These are phyloP conservation scores for Bugulina stolonifera DNA, from an alignment of 2,888 invertebrate species.

Conservation along the genomic window DNA sequence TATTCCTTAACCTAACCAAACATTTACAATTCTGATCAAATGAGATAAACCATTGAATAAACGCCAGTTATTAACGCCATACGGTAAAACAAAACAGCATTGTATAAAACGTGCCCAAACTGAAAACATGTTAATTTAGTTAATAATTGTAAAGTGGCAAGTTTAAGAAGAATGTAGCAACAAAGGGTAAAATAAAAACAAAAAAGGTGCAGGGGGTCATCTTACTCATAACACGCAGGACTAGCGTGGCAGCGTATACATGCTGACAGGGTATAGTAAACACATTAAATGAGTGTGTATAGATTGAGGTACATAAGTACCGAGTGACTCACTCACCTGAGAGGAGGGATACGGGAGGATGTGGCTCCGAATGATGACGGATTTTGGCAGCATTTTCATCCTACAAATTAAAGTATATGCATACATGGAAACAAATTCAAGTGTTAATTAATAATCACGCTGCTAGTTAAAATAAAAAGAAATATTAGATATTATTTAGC, in stretches of 20 bases:
- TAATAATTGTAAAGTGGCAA: background rate
- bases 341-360: conserved; percentile 19
- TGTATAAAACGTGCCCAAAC: background rate
- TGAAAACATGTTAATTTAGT: background rate
- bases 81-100: background rate
- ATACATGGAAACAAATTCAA: too few species aligned
- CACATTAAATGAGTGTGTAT: too few species aligned
- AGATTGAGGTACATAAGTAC: too few species aligned
- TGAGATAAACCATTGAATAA: too few species aligned
- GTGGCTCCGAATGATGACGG: conserved; percentile 21
- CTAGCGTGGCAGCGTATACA: background rate
- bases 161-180: background rate
- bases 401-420: too few species aligned
- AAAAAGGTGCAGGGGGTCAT: background rate
- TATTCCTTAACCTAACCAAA: too few species aligned
- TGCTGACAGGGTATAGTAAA: too few species aligned
- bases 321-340: background rate
- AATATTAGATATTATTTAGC: too few species aligned
- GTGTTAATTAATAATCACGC: too few species aligned
- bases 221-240: background rate
- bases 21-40: too few species aligned
- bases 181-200: background rate
- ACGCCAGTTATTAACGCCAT: too few species aligned
- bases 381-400: conserved; percentile 25
- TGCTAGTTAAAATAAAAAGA: too few species aligned